These are phyloP conservation scores for Platerodrilus igneus DNA, from an alignment of 2,888 invertebrate species.

Conservation along the genomic window DNA sequence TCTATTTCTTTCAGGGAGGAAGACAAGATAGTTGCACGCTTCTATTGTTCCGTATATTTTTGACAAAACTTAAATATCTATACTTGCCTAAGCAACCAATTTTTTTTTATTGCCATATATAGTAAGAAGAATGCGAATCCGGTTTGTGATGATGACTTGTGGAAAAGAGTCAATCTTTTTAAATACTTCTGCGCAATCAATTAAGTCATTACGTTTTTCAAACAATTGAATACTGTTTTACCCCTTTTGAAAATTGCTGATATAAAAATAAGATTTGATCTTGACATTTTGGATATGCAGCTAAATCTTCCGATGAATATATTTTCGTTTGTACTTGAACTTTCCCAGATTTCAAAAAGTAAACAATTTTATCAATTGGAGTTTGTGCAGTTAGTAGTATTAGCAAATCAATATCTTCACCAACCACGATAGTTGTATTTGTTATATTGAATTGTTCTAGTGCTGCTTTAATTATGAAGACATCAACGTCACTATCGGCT, in stretches of 20 bases:
- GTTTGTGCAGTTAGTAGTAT: slow-evolving; percentile 26
- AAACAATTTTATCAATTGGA: slow-evolving; percentile 28
- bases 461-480: slow-evolving; percentile 25
- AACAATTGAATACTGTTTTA: slow-evolving; percentile 23
- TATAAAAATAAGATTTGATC: slow-evolving; percentile 20
- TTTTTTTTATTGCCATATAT: slow-evolving; percentile 31
- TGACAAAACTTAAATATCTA: slow-evolving; percentile 31
- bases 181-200: slow-evolving; percentile 21
- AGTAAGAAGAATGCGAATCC: slow-evolving; percentile 33
- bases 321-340: slow-evolving; percentile 29
- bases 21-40: slow-evolving; percentile 27
- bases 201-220: slow-evolving; percentile 14
- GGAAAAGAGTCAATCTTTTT: slow-evolving; percentile 27
- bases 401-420: slow-evolving; percentile 35
- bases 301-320: slow-evolving; percentile 24
- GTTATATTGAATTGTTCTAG: slow-evolving; percentile 22
- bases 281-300: slow-evolving; percentile 22
- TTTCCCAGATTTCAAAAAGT: slow-evolving; percentile 31
- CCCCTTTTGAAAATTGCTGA: slow-evolving; percentile 26
- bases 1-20: too few relatives aligned
- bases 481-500: not conserved
- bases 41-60: slow-evolving; percentile 26
- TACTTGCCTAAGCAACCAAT: slow-evolving; percentile 28
- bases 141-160: slow-evolving; percentile 27
- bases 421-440: slow-evolving; percentile 30